Conservation (phyloP, 2,888 invertebrate species). For the Caenorhabditis wallacei region DNA sequence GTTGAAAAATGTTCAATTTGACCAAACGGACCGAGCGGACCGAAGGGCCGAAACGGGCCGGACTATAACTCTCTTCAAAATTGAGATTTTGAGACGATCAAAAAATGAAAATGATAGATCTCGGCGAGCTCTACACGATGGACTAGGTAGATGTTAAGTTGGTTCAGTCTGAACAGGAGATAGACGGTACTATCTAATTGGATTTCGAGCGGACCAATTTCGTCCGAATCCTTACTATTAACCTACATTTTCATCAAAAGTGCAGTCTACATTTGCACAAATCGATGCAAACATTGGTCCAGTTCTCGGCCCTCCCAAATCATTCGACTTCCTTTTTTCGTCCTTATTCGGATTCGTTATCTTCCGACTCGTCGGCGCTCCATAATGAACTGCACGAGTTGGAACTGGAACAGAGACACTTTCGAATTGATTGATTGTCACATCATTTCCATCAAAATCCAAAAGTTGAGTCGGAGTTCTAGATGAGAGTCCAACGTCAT, state of each 20-base stretch:
- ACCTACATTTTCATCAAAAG: slow-evolving; percentile 68
- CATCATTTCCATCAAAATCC: slow-evolving; percentile 65
- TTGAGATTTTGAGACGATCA: no score
- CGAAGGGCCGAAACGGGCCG: no score
- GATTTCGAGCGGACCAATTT: no score
- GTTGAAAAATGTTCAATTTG: no score
- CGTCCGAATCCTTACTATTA: no score
- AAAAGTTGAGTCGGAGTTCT: slow-evolving; percentile 23
- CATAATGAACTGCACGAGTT: slow-evolving; percentile 48
- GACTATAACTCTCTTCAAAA: no score
- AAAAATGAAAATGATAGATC: no score
- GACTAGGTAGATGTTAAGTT: no score
- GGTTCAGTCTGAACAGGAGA: no score
- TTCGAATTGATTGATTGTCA: slow-evolving; percentile 59
- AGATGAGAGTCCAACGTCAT: slow-evolving; percentile 16
- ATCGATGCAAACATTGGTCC: slow-evolving; percentile 70
- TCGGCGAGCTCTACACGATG: no score
- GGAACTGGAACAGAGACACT: slow-evolving; percentile 41
- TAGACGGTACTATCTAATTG: no score
- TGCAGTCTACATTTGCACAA: slow-evolving; percentile 73
- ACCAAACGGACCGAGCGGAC: no score
- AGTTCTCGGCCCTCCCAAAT: slow-evolving; percentile 61
- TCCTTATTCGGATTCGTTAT: slow-evolving; percentile 30
- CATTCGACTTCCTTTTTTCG: slow-evolving; percentile 21
- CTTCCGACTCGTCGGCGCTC: slow-evolving; percentile 45